phyloP scores from a whole-genome alignment of 2,888 invertebrate species.

The Pheosia tremula region DNA sequence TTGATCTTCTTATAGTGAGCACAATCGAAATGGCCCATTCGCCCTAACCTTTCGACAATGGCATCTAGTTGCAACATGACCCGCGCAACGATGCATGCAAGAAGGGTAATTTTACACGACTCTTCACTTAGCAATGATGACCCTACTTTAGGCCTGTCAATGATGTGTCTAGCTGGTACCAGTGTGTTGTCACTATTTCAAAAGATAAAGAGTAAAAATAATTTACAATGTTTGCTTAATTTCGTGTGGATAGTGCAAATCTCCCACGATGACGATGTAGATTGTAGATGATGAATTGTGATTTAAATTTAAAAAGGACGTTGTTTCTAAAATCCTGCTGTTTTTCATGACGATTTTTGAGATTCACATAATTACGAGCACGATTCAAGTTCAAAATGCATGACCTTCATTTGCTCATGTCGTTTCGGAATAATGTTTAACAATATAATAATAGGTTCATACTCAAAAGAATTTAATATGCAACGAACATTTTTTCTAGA shows the following conservation, averaged over 20 bases:
- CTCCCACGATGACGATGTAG: neutral
- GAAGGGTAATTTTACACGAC: slow-evolving; percentile 54
- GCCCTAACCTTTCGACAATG: slow-evolving; percentile 57
- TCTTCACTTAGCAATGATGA: slow-evolving; percentile 48
- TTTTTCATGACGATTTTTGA: neutral
- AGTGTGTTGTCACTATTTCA: neutral
- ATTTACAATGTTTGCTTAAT: neutral
- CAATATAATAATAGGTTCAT: no score
- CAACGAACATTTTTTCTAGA: no score
- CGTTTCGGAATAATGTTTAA: neutral
- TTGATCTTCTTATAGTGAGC: slow-evolving; percentile 21
- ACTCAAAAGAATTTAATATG: no score
- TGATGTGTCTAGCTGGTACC: slow-evolving; percentile 9
- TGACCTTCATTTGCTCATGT: neutral
- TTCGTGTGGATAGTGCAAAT: neutral
- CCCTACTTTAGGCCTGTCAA: slow-evolving; percentile 19
- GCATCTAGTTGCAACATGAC: slow-evolving; percentile 52
- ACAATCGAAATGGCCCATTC: slow-evolving; percentile 39
- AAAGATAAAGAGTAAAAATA: neutral
- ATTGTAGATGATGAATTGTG: neutral
- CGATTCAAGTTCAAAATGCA: neutral
- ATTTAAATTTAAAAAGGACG: neutral
- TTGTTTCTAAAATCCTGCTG: neutral
- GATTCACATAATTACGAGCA: neutral
- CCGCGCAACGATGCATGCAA: slow-evolving; percentile 42